A percentile compares a stretch with the other conserved stretches of the same genome.
These are phyloP conservation scores for Seriola rivoliana DNA, from an alignment of 2,113 vertebrate genomes.

Conservation along the genomic window DNA sequence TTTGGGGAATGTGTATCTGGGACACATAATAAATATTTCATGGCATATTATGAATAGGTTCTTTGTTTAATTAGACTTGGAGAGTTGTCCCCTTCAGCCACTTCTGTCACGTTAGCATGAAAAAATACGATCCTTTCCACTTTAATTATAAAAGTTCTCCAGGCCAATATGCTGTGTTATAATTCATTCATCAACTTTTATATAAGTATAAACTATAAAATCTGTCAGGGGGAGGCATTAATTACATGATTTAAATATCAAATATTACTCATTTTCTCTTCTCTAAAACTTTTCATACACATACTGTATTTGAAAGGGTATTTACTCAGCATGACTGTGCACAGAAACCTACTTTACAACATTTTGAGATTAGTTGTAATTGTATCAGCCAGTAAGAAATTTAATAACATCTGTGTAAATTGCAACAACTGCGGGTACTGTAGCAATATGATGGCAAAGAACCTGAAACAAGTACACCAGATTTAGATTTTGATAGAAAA, in stretches of 20 bases:
- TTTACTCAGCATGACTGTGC: background rate
- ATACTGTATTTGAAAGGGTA: background rate
- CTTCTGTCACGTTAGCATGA: conserved; percentile 78
- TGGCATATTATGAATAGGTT: conserved; percentile 72
- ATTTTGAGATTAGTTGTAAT: background rate
- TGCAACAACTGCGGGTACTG: background rate
- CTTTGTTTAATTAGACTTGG: conserved; percentile 79
- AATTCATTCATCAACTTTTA: conserved; percentile 73
- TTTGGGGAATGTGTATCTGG: conserved; percentile 59
- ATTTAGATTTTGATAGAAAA: conserved; percentile 18
- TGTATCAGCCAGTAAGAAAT: background rate
- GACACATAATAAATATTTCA: conserved; percentile 75
- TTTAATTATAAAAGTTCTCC: conserved; percentile 84
- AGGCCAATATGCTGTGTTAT: conserved; percentile 65
- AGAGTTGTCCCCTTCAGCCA: conserved; percentile 78
- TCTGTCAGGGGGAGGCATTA: conserved; percentile 44
- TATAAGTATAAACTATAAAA: conserved; percentile 53
- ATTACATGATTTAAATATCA: conserved; percentile 56
- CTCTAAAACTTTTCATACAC: conserved; percentile 18
- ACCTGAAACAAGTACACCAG: conserved; percentile 10
- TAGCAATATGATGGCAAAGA: background rate
- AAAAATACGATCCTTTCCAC: conserved; percentile 75
- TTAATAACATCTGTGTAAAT: background rate
- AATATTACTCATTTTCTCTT: conserved; percentile 36
- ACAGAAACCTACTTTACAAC: background rate